A percentile compares a stretch with the other conserved stretches of the same genome.
phyloP scores from a whole-genome alignment of 2,113 vertebrate species.

The Ochotona curzoniae region DNA sequence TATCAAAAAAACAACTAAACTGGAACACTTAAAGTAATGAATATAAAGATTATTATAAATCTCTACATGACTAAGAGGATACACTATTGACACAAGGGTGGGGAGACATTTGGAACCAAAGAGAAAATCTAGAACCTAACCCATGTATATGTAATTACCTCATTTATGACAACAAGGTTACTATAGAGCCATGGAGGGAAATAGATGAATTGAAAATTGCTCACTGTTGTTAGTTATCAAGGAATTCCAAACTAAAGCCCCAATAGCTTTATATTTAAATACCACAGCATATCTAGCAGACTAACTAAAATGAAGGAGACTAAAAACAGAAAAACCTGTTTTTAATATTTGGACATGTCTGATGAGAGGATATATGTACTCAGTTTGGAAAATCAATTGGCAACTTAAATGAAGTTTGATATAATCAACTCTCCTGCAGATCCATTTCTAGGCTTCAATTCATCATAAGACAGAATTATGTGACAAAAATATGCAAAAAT shows the following conservation, averaged over 20 bases:
- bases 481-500: background rate
- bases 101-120: conserved; percentile 5
- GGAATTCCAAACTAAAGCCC: background rate
- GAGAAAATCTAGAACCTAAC: background rate
- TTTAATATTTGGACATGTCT: background rate
- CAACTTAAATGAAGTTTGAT: background rate
- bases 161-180: background rate
- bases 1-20: conserved; percentile 1
- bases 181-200: background rate
- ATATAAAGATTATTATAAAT: background rate
- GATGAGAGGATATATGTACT: background rate
- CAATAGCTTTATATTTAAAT: background rate
- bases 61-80: background rate
- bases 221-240: background rate
- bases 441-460: background rate
- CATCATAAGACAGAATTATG: background rate
- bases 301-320: background rate
- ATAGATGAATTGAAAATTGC: background rate
- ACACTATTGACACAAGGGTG: background rate
- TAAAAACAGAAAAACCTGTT: background rate
- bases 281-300: background rate
- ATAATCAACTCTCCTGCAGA: background rate
- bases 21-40: background rate
- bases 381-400: background rate
- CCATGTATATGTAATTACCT: background rate